These are phyloP conservation scores for Spea hammondii DNA, from an alignment of 2,797 vertebrate genomes.

Conservation along the genomic window DNA sequence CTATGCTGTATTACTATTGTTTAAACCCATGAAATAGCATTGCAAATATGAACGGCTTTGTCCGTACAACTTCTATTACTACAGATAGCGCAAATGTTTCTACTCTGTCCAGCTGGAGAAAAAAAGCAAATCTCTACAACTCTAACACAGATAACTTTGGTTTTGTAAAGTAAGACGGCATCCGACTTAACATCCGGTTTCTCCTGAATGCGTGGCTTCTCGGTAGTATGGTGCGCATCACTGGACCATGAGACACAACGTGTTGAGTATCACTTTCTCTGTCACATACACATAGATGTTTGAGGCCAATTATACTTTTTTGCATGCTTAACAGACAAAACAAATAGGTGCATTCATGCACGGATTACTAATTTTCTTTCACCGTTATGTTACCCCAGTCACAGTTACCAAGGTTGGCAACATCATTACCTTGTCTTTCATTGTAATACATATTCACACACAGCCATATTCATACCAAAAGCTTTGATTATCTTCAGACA, in stretches of 20 bases:
- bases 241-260: not conserved
- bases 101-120: too few relatives aligned
- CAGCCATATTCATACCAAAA: slow-evolving; percentile 98
- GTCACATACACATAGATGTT: slow-evolving; percentile 11
- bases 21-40: too few relatives aligned
- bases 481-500: slow-evolving; percentile 86
- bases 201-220: too few relatives aligned
- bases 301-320: not conserved
- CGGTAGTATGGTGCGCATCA: too few relatives aligned
- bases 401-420: not conserved
- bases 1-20: too few relatives aligned
- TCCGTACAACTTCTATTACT: too few relatives aligned
- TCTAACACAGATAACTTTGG: too few relatives aligned
- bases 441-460: slow-evolving; percentile 70
- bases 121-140: too few relatives aligned
- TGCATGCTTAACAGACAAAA: slow-evolving; percentile 10
- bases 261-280: slow-evolving; percentile 39
- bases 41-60: too few relatives aligned
- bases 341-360: slow-evolving; percentile 20
- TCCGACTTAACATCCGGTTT: too few relatives aligned
- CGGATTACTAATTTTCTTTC: not conserved
- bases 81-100: too few relatives aligned
- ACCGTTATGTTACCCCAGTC: not conserved
- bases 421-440: not conserved
- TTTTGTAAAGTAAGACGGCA: too few relatives aligned